Evolutionary conservation across 2,113 vertebrate species (phyloP).

Genomic region (Xenopus laevis): DNA sequence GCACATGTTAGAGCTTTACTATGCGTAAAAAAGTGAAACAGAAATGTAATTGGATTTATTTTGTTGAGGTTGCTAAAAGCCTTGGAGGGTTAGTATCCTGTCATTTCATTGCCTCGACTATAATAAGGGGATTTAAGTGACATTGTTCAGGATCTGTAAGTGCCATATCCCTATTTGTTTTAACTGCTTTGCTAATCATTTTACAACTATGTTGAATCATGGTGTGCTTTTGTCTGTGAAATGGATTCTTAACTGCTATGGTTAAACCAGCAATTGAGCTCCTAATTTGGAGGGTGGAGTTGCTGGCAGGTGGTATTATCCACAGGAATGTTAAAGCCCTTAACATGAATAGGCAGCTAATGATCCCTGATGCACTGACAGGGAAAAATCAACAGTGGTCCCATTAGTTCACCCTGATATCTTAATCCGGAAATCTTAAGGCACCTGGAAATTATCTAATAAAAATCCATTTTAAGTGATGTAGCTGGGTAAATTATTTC

Average conservation of each 20-base stretch:
- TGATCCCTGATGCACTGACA: neutral
- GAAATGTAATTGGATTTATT: conserved; percentile 1
- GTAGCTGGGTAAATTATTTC: too few species aligned
- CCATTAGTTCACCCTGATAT: neutral
- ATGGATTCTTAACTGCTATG: conserved; percentile 4
- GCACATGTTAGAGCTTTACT: conserved; percentile 16
- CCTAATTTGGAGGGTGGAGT: conserved; percentile 22
- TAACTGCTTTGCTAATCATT: conserved; percentile 30
- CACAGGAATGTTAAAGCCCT: conserved; percentile 22
- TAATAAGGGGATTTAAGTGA: conserved; percentile 23
- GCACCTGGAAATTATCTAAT: too few species aligned
- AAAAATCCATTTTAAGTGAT: too few species aligned
- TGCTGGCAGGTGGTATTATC: conserved; percentile 36
- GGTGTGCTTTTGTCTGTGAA: conserved; percentile 22
- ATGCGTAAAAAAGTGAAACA: neutral
- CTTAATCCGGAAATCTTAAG: too few species aligned
- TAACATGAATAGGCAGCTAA: conserved; percentile 17
- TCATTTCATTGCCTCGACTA: neutral
- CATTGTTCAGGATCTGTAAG: neutral
- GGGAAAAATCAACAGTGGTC: neutral
- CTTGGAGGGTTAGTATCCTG: neutral
- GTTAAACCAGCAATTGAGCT: conserved; percentile 26
- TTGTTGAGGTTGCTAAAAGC: neutral
- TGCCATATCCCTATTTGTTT: conserved; percentile 23
- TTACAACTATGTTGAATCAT: neutral